A percentile compares a stretch with the other conserved stretches of the same genome.
Evolutionary conservation across 2,888 invertebrate genomes (phyloP).

Genomic region (Cremastinae sp.): DNA sequence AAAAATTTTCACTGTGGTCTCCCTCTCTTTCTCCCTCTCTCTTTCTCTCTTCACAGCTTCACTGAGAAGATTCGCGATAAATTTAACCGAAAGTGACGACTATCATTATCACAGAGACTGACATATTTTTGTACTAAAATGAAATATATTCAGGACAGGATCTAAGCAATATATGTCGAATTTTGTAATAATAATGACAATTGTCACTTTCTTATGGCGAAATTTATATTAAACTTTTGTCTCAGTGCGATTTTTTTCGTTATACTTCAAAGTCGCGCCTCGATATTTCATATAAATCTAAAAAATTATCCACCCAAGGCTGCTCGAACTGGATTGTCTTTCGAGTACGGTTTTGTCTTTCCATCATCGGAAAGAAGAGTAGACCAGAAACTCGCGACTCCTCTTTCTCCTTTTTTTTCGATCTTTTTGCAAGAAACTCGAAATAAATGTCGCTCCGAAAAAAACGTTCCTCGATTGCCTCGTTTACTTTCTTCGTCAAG

Average conservation of each 20-base stretch:
- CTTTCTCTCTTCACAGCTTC: too few species aligned
- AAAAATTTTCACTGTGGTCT: too few species aligned
- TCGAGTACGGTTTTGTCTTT: not conserved
- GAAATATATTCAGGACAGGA: too few species aligned
- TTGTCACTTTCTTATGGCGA: not conserved
- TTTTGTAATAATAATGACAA: too few species aligned
- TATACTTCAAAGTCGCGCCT: too few species aligned
- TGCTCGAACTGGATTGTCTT: conserved; percentile 20
- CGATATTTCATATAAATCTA: conserved; percentile 28
- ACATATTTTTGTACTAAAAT: too few species aligned
- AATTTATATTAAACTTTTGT: conserved; percentile 1
- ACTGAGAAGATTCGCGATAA: too few species aligned
- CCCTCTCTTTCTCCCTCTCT: too few species aligned
- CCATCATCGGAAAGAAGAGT: not conserved
- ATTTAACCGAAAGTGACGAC: too few species aligned
- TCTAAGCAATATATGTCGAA: too few species aligned
- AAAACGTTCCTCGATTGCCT: not conserved
- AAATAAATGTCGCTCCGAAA: conserved; percentile 16
- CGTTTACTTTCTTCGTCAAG: not conserved
- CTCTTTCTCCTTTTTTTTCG: not conserved
- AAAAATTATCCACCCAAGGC: conserved; percentile 25
- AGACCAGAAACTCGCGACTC: not conserved
- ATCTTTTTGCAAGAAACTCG: not conserved
- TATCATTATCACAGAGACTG: too few species aligned
- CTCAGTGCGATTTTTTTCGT: not conserved